These are phyloP conservation scores for Aplidium turbinatum DNA, from an alignment of 23 tunicate species.

Conservation along the genomic window DNA sequence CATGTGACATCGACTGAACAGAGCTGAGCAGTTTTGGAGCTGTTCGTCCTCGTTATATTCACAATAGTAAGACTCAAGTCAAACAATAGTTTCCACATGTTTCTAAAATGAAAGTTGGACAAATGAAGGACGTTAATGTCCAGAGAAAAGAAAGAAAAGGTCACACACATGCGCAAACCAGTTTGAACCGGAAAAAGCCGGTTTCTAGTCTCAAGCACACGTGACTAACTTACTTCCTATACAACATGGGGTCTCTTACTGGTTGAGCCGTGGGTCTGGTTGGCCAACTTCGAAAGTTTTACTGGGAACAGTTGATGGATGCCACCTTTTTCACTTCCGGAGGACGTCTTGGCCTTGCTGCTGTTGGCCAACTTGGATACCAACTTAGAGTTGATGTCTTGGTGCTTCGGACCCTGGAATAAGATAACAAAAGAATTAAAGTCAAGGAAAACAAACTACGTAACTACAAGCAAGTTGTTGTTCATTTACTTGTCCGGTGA, in stretches of 20 bases:
- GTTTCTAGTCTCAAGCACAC: neutral
- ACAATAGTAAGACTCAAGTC: too few relatives aligned
- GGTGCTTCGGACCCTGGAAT: conserved; percentile 32
- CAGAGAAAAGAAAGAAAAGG: neutral
- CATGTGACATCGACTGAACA: too few relatives aligned
- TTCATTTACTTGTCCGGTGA: conserved; percentile 30
- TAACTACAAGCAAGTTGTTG: neutral
- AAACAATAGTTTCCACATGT: too few relatives aligned
- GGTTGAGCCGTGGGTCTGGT: conserved; percentile 34
- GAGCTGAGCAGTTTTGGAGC: too few relatives aligned
- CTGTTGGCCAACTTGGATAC: neutral
- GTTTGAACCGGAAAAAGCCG: neutral
- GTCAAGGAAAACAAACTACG: neutral
- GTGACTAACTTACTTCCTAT: conserved; percentile 40
- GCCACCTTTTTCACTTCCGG: conserved; percentile 4
- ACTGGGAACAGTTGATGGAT: conserved; percentile 50
- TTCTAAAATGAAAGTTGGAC: too few relatives aligned
- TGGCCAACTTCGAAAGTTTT: conserved; percentile 48
- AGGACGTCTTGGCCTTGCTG: neutral
- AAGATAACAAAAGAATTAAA: neutral
- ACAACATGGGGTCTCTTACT: conserved; percentile 66
- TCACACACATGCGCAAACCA: neutral
- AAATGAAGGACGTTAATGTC: too few relatives aligned
- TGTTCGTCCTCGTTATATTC: too few relatives aligned
- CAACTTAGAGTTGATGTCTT: conserved; percentile 23